Evolutionary conservation across 2,888 invertebrate species (phyloP), one percentile per base, ranked within the genome.

Genomic region (Luperina nickerlii): DNA sequence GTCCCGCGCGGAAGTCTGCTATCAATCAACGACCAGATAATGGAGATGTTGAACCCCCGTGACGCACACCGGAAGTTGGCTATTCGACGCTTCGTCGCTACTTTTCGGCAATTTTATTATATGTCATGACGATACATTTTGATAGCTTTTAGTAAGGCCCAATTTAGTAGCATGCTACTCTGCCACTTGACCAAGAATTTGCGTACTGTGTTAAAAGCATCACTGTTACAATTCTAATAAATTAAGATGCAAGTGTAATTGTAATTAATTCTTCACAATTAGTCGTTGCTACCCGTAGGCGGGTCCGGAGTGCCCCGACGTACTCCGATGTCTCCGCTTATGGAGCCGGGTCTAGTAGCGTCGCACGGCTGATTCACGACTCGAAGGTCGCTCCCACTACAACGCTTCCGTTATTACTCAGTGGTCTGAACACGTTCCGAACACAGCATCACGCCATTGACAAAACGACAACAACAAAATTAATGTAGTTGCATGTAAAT

Each of bases 1-100:
- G 85, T 88, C 87, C 89, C 86, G 89, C 87, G 91, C 95, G 95
- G 96, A 96, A 94, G 95, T 93, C 90, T 90, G 93, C 94, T 95
- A 96, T 96, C 96, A 96, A 96, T 96, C 96, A 96, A 93, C 92
- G 87, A 90, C 86, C 89, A 93, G 94, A 95, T 96, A 95, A 96
- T 95, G 90, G 94, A 94, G 94, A 95, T 94, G 94, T 94, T 94
- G 94, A 95, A 94, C 94, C 92, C 93, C 93, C 87, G 90, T 93
- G 93, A 93, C 92, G 92, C 86, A 90, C 89, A 90, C 92, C 94
- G 95, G 96, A 95, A 94, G 69, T 69, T 82, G 78, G 91, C 92
- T 88, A 92, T 90, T 90, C 92, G 92, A 93, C 91, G 89, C 85
- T 87, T 86, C 86, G 82, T 78, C 76, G 78, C 84, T 82, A 88